phyloP scores from a whole-genome alignment of 2,797 vertebrate species.

The Silurus aristotelis region DNA sequence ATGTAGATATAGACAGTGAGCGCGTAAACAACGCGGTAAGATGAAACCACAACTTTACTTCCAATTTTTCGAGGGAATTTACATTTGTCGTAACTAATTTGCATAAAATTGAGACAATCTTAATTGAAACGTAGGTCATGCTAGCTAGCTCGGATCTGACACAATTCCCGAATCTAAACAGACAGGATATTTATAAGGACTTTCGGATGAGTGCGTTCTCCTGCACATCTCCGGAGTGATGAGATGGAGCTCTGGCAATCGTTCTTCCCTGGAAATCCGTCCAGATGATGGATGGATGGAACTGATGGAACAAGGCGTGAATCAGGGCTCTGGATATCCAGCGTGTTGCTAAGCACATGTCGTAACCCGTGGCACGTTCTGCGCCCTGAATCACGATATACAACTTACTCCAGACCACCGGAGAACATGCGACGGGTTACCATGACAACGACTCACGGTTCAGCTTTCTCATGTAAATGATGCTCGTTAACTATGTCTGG shows the following conservation, averaged over 20 bases:
- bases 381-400: conserved; percentile 2
- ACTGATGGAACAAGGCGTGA: not conserved
- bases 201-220: not conserved
- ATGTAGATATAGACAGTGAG: no score
- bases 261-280: no score
- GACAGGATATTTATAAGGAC: not conserved
- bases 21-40: no score
- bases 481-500: not conserved
- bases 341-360: conserved; percentile 6
- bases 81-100: not conserved
- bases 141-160: not conserved
- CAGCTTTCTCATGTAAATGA: not conserved
- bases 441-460: not conserved
- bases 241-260: no score
- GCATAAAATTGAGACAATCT: not conserved
- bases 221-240: not conserved
- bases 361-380: not conserved
- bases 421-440: conserved; percentile 30
- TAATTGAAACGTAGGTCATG: not conserved
- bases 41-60: no score
- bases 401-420: conserved; percentile 12
- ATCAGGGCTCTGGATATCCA: not conserved
- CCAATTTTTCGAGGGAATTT: not conserved
- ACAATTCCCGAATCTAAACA: not conserved
- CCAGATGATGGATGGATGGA: no score